These are phyloP conservation scores for Camponotus fellah DNA, from an alignment of 2,888 invertebrate genomes.

Conservation along the genomic window DNA sequence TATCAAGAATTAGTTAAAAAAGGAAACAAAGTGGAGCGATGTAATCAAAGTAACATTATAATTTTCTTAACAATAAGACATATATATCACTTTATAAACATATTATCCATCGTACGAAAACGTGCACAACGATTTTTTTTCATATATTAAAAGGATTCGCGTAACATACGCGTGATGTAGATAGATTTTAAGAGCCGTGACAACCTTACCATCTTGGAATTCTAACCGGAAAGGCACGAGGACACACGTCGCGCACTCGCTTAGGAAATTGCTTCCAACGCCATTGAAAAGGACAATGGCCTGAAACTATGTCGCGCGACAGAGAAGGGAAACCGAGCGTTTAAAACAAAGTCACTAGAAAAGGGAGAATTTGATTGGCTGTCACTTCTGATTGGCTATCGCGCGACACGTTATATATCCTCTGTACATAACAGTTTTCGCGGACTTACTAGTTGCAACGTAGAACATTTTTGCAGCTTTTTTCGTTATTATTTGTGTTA, in stretches of 20 bases:
- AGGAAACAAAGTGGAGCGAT: background rate
- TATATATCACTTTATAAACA: conserved; percentile 61
- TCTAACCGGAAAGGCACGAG: conserved; percentile 79
- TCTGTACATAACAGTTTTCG: background rate
- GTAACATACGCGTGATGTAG: conserved; percentile 72
- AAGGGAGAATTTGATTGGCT: conserved; percentile 6
- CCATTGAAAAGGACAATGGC: background rate
- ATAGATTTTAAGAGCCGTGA: conserved; percentile 74
- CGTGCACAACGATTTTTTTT: conserved; percentile 64
- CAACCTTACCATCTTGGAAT: conserved; percentile 83
- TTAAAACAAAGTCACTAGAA: background rate
- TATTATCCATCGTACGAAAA: conserved; percentile 63
- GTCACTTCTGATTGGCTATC: background rate
- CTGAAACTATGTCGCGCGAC: background rate
- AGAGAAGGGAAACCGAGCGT: background rate
- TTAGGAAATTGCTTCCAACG: background rate
- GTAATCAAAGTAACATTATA: conserved; percentile 19
- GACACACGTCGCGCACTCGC: background rate
- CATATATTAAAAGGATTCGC: conserved; percentile 29
- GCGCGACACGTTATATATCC: background rate
- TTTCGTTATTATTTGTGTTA: background rate
- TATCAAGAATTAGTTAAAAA: background rate
- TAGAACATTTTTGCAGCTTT: background rate
- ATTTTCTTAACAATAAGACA: conserved; percentile 20
- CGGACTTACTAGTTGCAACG: background rate